Conservation (phyloP, 2,888 invertebrate species). For the Cephus sareptanus region DNA sequence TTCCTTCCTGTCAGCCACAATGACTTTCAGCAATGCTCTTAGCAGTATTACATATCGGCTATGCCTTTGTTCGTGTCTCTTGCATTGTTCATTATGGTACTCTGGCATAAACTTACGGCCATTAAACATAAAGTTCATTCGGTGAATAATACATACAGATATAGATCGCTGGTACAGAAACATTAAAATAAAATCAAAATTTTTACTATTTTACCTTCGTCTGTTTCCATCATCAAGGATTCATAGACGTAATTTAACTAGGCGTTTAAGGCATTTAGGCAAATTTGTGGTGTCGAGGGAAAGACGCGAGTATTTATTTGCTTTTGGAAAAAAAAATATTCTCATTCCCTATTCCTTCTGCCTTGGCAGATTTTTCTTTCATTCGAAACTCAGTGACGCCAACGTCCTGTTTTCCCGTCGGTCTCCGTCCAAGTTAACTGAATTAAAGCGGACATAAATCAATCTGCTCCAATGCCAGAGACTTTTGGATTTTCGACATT, state of each 20-base stretch:
- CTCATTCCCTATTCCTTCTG: not conserved
- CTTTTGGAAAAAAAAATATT: not conserved
- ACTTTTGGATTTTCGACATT: not conserved
- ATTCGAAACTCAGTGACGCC: not conserved
- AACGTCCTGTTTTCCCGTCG: not conserved
- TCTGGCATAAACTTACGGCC: not conserved
- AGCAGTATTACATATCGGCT: not conserved
- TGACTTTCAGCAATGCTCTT: not conserved
- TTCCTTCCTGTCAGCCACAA: not conserved
- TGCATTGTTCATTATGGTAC: not conserved
- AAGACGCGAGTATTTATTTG: not conserved
- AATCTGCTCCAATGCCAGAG: not conserved
- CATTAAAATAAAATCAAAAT: not conserved
- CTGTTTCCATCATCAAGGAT: not conserved
- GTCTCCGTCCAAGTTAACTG: not conserved
- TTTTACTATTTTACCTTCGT: not conserved
- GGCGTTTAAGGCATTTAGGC: not conserved
- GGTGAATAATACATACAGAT: not conserved
- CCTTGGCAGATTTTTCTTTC: not conserved
- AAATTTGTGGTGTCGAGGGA: not conserved
- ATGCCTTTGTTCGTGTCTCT: not conserved
- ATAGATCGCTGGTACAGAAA: not conserved
- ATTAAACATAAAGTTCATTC: not conserved
- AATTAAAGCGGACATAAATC: not conserved
- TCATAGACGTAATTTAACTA: not conserved